A percentile compares a stretch with the other conserved stretches of the same genome.
Evolutionary conservation across 1,140 invertebrate species (phyloP).

Genomic region (Microplitis demolitor): DNA sequence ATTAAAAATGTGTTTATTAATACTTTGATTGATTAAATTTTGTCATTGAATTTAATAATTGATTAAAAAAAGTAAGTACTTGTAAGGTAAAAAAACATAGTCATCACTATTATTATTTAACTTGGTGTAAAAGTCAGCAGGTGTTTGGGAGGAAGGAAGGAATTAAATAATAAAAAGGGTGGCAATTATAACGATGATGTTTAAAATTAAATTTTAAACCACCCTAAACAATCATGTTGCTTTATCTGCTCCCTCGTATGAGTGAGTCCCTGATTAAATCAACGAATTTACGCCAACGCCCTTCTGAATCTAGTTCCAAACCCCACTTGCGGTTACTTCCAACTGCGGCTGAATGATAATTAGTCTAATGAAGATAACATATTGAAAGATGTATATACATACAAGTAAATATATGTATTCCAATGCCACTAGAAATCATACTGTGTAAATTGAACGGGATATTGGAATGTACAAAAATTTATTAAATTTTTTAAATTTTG

Average conservation of each 20-base stretch:
- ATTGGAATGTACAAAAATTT: no score
- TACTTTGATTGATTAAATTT: no score
- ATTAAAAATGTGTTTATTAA: no score
- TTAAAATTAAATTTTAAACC: constrained; percentile 30
- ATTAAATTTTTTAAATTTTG: no score
- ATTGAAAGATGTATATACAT: neutral
- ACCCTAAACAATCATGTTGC: neutral
- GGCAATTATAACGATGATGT: constrained; percentile 32
- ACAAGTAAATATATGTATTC: no score
- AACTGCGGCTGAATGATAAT: constrained; percentile 10
- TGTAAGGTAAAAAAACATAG: neutral
- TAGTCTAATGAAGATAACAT: neutral
- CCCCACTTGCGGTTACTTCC: constrained; percentile 4
- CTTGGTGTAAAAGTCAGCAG: neutral
- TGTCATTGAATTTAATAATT: no score
- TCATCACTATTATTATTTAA: neutral
- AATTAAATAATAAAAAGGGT: neutral
- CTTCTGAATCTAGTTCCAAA: neutral
- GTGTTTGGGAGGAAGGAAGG: neutral
- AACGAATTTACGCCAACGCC: constrained; percentile 24
- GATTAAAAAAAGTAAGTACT: no score
- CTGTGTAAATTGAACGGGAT: no score
- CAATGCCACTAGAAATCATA: no score
- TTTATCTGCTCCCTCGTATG: neutral
- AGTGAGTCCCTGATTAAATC: constrained; percentile 25